Evolutionary conservation across 2,888 invertebrate species (phyloP).

Genomic region (Fragum sueziense): DNA sequence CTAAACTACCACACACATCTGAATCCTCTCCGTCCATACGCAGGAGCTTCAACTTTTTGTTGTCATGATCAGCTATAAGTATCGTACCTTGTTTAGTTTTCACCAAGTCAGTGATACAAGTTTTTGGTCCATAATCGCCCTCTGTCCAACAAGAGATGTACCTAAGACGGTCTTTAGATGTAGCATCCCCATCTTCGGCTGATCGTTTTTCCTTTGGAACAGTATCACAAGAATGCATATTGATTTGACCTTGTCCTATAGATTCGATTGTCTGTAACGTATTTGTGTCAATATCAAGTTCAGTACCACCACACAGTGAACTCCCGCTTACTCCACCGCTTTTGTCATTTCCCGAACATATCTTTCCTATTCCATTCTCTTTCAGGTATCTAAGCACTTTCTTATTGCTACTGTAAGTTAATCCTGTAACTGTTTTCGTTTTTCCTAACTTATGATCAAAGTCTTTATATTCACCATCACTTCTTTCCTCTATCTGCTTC

Average conservation of each 20-base stretch:
- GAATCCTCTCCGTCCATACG: too few relatives aligned
- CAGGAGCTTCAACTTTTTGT: constrained; percentile 7
- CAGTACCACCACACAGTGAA: not conserved
- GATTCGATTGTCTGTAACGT: not conserved
- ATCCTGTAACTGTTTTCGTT: not conserved
- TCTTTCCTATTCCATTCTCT: not conserved
- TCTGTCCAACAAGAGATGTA: constrained; percentile 5
- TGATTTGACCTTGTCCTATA: too few relatives aligned
- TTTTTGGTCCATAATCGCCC: constrained; percentile 1
- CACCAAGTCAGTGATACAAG: constrained; percentile 5
- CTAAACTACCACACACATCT: not conserved
- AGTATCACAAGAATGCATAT: too few relatives aligned
- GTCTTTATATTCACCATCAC: not conserved
- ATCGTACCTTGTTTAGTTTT: not conserved
- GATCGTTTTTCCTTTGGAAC: too few relatives aligned
- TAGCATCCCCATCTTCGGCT: too few relatives aligned
- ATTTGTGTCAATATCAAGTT: not conserved
- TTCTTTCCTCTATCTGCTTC: not conserved
- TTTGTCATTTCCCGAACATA: not conserved
- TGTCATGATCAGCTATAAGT: constrained; percentile 9
- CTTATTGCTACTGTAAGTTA: not conserved
- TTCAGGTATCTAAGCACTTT: not conserved
- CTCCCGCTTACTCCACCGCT: not conserved
- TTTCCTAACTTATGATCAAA: too few relatives aligned
- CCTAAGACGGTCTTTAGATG: not conserved